Conservation (phyloP, 2,113 vertebrate genomes). For the Sylvia atricapilla region DNA sequence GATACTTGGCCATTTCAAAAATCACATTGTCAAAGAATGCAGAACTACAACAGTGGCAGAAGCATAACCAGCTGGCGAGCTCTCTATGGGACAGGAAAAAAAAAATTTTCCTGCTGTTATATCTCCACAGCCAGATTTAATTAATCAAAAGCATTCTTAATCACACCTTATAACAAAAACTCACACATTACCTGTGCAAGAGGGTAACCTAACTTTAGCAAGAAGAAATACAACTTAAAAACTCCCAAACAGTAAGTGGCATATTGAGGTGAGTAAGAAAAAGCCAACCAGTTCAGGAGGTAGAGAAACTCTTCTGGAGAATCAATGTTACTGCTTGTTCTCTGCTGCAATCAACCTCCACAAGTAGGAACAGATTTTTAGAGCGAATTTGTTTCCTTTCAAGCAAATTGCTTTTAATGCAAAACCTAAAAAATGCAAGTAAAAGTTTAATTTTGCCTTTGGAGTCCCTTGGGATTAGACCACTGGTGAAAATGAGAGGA, state of each 20-base stretch:
- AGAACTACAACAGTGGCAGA: neutral
- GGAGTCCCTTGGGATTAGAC: neutral
- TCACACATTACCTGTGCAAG: rapidly evolving
- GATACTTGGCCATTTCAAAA: neutral
- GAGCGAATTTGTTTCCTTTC: neutral
- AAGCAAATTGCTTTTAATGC: neutral
- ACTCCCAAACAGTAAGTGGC: neutral
- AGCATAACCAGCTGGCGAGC: neutral
- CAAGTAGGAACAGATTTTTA: neutral
- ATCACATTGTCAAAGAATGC: neutral
- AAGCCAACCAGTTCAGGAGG: neutral
- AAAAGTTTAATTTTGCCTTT: neutral
- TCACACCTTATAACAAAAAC: neutral
- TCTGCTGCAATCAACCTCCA: neutral
- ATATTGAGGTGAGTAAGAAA: neutral
- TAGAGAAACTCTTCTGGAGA: neutral
- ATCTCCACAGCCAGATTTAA: neutral
- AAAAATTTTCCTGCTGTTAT: neutral
- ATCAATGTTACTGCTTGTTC: neutral
- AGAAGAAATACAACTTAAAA: neutral
- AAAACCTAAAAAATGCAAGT: neutral
- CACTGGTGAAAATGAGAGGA: neutral
- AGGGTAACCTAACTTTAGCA: neutral
- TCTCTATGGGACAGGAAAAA: neutral
- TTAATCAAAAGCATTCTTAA: neutral